Evolutionary conservation across 2,888 invertebrate species (phyloP).

Genomic region (Mesodorylaimus sp.): DNA sequence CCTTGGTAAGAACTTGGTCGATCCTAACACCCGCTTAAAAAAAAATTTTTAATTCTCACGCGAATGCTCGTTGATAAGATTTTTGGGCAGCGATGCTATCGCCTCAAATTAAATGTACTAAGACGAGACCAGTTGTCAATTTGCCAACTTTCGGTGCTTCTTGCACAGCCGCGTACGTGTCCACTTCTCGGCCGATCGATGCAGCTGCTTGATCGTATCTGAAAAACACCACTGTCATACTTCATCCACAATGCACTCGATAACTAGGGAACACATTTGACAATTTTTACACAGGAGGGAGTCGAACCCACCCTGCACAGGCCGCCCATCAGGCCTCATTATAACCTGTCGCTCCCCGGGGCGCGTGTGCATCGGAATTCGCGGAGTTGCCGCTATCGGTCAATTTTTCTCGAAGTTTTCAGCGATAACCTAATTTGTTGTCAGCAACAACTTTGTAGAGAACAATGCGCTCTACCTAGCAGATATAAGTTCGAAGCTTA

Average conservation of each 20-base stretch:
- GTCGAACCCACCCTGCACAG: too few species aligned
- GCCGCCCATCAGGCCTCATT: constrained; percentile 59
- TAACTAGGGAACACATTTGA: too few species aligned
- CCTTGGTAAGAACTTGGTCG: too few species aligned
- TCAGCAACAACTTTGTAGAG: too few species aligned
- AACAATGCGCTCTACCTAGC: too few species aligned
- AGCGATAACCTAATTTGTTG: too few species aligned
- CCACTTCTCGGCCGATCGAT: constrained; percentile 66
- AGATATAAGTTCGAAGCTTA: too few species aligned
- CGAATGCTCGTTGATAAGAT: constrained; percentile 72
- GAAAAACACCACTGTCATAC: constrained; percentile 10
- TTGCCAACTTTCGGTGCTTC: constrained; percentile 62
- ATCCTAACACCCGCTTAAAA: too few species aligned
- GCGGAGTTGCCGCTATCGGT: too few species aligned
- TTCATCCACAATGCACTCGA: constrained; percentile 44
- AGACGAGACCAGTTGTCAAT: constrained; percentile 64
- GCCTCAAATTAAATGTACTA: constrained; percentile 71
- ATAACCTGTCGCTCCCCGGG: constrained; percentile 70
- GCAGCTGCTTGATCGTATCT: constrained; percentile 72
- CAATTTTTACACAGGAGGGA: too few species aligned
- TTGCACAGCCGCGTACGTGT: constrained; percentile 60
- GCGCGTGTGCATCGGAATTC: constrained; percentile 64
- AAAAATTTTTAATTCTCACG: constrained; percentile 43
- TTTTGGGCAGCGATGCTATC: constrained; percentile 87
- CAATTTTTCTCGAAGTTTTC: too few species aligned